phyloP scores from a whole-genome alignment of 2,797 vertebrate genomes.

The Pangasius mekongensis region DNA sequence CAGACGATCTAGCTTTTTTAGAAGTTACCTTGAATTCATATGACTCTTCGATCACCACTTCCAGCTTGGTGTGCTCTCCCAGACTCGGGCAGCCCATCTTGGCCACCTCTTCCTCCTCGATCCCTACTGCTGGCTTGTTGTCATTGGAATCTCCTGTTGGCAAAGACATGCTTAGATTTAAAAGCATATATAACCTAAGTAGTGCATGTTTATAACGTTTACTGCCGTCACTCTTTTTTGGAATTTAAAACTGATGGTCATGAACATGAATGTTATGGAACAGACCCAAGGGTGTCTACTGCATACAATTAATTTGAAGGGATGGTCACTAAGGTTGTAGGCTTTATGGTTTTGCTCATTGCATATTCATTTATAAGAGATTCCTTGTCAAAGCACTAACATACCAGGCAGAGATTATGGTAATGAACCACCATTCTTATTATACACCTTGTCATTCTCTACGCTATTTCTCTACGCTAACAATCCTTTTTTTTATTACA shows the following conservation, averaged over 20 bases:
- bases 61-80: conserved; percentile 82
- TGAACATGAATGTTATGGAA: background rate
- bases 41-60: conserved; percentile 87
- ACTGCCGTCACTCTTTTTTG: background rate
- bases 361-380: background rate
- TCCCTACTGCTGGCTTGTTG: conserved; percentile 75
- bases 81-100: conserved; percentile 84
- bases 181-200: background rate
- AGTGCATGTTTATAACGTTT: background rate
- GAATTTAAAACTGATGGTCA: background rate
- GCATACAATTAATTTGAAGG: background rate
- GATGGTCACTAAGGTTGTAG: background rate
- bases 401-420: background rate
- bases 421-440: background rate
- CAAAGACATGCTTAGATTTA: background rate
- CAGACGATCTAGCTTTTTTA: conserved; percentile 1
- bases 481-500: background rate
- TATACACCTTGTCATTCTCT: conserved; percentile 1
- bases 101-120: conserved; percentile 73
- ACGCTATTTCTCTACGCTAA: background rate
- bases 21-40: conserved; percentile 85
- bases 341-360: background rate
- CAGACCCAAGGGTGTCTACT: background rate
- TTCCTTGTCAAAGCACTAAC: background rate
- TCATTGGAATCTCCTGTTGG: conserved; percentile 81